Conservation (phyloP, 2,797 vertebrate species). For the Sparidentex hasta region DNA sequence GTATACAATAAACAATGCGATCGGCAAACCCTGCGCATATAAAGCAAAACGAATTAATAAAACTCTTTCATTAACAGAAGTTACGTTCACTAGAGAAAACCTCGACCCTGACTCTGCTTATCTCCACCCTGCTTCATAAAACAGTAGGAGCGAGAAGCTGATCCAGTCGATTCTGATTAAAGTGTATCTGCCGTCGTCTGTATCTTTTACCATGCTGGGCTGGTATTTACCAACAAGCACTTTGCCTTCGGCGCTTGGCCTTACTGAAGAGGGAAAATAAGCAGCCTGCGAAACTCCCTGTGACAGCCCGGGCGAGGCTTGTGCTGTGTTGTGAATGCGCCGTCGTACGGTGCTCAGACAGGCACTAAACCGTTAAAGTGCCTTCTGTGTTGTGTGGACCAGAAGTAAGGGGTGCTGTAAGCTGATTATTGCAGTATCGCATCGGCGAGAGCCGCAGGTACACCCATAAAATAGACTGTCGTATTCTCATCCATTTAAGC, state of each 20-base stretch:
- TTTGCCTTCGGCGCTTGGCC: slow-evolving; percentile 1
- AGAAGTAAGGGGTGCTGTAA: slow-evolving; percentile 14
- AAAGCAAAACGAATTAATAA: neutral
- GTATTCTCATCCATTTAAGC: slow-evolving; percentile 19
- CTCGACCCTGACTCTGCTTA: neutral
- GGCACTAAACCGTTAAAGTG: slow-evolving; percentile 55
- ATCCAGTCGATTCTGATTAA: slow-evolving; percentile 15
- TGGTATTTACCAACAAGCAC: slow-evolving; percentile 26
- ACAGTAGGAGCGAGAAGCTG: neutral
- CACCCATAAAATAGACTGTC: slow-evolving; percentile 27
- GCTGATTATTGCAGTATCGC: slow-evolving; percentile 47
- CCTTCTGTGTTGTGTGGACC: slow-evolving; percentile 44
- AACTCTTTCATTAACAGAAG: neutral
- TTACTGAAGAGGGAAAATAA: slow-evolving; percentile 34
- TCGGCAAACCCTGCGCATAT: neutral
- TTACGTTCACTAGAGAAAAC: neutral
- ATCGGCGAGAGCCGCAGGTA: slow-evolving; percentile 36
- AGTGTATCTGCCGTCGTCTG: neutral
- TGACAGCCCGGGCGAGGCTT: slow-evolving; percentile 31
- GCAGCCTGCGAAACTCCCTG: slow-evolving; percentile 31
- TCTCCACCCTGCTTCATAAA: neutral
- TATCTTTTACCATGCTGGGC: slow-evolving; percentile 17
- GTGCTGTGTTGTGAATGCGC: slow-evolving; percentile 35
- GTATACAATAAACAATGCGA: neutral
- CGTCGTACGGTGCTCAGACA: slow-evolving; percentile 39